Evolutionary conservation across 2,113 vertebrate species (phyloP), one percentile per base, ranked within the genome.

Genomic region (Dromiciops gliroides): DNA sequence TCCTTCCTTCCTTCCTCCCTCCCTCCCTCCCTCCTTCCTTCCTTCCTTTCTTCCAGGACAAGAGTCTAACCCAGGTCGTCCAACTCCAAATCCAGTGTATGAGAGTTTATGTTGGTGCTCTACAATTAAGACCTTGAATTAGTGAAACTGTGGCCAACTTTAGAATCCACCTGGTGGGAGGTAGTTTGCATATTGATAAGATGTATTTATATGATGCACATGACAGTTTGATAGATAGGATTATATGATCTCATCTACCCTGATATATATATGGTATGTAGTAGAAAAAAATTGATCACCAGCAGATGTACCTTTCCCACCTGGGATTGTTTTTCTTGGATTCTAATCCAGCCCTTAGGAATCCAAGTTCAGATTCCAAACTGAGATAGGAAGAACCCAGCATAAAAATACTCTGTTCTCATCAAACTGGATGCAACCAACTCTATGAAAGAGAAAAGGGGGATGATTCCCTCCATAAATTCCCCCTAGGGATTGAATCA

Each of bases 31-130:
- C 25, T 53, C 11, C 2, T 9, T 9, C 9, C 56, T 14, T 75
- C 16, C n/a, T 75, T 75, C 8, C 16, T 8, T n/a, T n/a, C 14
- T n/a, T 83, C 44, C 19, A 12, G 31, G 60, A 2, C 0, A 67
- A 11, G 31, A 67, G 16, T 67, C 60, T 83, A 83, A 83, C 23
- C 6, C 19, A 44, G 37, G 37, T 44, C 67, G 44, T 3, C 37
- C 44, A n/a, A 44, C 7, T 23, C n/a, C 16, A 83, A 83, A 44
- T 8, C n/a, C 67, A n/a, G 3, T 75, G 14, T 22, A 37, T 60
- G 0, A 1, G 0, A 3, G 0, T 67, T 19, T 22, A 8, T 2
- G 48, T 23, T 26, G 37, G 53, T 28, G 50, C 24, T 7, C 1
- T 25, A 22, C 31, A 48, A n/a, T 49, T 14, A 53, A n/a, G 37